phyloP scores from a whole-genome alignment of 2,113 vertebrate species.

The Microtus richardsoni region DNA sequence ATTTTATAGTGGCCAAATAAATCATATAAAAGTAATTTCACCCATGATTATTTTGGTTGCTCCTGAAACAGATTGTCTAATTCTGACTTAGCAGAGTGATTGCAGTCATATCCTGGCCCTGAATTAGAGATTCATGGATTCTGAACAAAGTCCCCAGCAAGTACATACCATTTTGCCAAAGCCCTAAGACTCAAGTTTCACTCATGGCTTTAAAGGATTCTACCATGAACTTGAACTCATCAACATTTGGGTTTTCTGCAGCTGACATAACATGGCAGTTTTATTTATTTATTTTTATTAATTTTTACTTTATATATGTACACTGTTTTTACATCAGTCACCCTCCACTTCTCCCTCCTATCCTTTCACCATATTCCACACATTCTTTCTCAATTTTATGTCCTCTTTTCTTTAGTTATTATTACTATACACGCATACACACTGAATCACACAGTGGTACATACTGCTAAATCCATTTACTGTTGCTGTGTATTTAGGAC shows the following conservation, averaged over 20 bases:
- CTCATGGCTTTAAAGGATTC: not conserved
- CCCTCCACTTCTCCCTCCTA: not conserved
- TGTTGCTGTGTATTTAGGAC: not conserved
- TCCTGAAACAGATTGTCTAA: not conserved
- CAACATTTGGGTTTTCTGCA: not conserved
- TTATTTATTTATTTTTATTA: not conserved
- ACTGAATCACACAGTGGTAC: not conserved
- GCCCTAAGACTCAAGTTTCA: not conserved
- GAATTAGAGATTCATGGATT: not conserved
- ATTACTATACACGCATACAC: not conserved
- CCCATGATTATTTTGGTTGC: not conserved
- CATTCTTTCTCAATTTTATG: not conserved
- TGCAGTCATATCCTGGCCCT: not conserved
- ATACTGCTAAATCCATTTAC: not conserved
- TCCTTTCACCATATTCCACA: not conserved
- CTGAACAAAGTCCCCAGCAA: not conserved
- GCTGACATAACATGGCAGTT: not conserved
- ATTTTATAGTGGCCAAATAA: constrained; percentile 12
- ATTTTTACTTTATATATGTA: not conserved
- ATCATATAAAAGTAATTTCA: constrained; percentile 24
- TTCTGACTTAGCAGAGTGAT: not conserved
- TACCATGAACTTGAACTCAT: not conserved
- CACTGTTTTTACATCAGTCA: not conserved
- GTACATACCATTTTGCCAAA: not conserved
- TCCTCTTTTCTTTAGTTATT: not conserved